These are phyloP conservation scores for Epinephelus fuscoguttatus DNA, from an alignment of 2,113 vertebrate genomes.

Conservation along the genomic window DNA sequence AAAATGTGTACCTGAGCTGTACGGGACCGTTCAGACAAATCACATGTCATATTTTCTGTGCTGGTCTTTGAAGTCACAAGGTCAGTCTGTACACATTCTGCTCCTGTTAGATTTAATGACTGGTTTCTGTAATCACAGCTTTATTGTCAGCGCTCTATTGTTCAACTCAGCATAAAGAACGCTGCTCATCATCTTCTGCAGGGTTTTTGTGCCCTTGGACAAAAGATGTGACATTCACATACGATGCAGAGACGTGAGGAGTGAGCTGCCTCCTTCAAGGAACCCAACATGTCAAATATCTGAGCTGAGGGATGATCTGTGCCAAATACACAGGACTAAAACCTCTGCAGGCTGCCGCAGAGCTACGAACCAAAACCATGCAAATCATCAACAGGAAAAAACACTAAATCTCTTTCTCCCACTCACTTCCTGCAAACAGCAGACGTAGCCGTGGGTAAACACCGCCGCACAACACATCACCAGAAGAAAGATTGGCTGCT, in stretches of 20 bases:
- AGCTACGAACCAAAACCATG: constrained; percentile 52
- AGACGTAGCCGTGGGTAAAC: constrained; percentile 48
- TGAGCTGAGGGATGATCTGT: constrained; percentile 24
- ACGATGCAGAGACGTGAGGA: constrained; percentile 10
- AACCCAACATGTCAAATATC: constrained; percentile 32
- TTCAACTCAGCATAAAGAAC: constrained; percentile 13
- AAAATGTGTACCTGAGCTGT: background rate
- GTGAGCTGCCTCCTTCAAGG: constrained; percentile 22
- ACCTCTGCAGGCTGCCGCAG: constrained; percentile 38
- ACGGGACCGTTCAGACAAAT: background rate
- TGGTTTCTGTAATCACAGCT: constrained; percentile 1
- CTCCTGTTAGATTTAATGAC: background rate
- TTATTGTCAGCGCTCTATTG: background rate
- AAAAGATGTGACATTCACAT: background rate
- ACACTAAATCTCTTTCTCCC: constrained; percentile 46
- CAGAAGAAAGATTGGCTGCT: constrained; percentile 18
- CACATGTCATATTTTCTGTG: no score
- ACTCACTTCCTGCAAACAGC: constrained; percentile 47
- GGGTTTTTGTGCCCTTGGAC: background rate
- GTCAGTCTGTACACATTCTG: constrained; percentile 8
- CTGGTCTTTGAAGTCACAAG: background rate
- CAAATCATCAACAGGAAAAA: constrained; percentile 50
- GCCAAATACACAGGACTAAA: constrained; percentile 26
- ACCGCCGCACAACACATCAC: constrained; percentile 46
- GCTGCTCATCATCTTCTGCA: constrained; percentile 2